phyloP scores from a whole-genome alignment of 2,797 vertebrate genomes.

The Phataginus tetradactyla region DNA sequence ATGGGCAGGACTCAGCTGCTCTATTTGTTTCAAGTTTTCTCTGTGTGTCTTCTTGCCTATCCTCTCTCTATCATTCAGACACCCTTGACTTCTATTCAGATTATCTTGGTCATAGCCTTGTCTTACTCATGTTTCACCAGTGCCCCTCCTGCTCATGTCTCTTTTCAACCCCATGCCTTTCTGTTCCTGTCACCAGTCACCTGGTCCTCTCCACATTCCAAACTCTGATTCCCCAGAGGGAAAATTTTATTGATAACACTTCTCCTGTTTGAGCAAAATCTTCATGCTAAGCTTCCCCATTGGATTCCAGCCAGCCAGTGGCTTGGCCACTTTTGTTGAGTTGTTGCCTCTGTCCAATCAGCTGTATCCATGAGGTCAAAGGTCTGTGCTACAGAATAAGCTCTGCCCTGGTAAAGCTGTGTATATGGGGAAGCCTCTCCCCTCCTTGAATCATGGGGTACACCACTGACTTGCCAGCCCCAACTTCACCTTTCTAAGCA shows the following conservation, averaged over 20 bases:
- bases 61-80: background rate
- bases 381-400: too few species aligned
- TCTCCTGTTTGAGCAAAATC: background rate
- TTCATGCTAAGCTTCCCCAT: background rate
- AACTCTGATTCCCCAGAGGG: background rate
- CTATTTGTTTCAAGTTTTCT: background rate
- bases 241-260: background rate
- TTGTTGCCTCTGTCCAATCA: background rate
- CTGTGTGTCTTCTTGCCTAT: background rate
- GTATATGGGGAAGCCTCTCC: rapidly evolving
- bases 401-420: background rate
- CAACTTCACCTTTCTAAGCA: background rate
- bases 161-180: background rate
- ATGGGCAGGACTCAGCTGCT: background rate
- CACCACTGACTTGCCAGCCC: background rate
- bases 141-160: rapidly evolving
- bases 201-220: background rate
- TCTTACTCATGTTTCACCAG: background rate
- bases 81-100: background rate
- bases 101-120: background rate
- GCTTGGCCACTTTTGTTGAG: background rate
- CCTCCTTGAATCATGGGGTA: background rate
- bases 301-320: background rate
- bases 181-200: background rate
- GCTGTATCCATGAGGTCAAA: background rate